Evolutionary conservation across 2,113 vertebrate genomes (phyloP).

Genomic region (Picathartes gymnocephalus): DNA sequence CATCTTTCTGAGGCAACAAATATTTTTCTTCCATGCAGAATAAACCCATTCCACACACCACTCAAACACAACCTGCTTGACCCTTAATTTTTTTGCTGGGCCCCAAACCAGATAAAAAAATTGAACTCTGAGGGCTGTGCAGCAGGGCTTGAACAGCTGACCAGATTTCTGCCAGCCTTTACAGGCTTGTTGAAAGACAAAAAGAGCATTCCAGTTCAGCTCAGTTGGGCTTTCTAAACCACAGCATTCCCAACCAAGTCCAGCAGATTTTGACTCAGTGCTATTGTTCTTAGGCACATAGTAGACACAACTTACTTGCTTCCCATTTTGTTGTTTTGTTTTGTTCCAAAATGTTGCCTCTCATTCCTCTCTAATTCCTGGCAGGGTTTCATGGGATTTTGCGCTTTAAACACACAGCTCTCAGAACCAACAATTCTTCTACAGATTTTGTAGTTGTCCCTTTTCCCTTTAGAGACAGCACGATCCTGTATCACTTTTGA

Average conservation of each 20-base stretch:
- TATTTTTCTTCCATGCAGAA: not conserved
- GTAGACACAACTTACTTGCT: slow-evolving; percentile 15
- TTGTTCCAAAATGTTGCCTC: not conserved
- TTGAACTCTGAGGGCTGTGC: not conserved
- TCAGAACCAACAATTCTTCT: not conserved
- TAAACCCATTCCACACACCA: not conserved
- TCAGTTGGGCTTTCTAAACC: slow-evolving; percentile 23
- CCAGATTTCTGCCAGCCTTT: slow-evolving; percentile 21
- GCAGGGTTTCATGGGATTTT: not conserved
- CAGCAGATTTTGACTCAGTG: slow-evolving; percentile 2
- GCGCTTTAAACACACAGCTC: not conserved
- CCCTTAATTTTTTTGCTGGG: not conserved
- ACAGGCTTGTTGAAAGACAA: not conserved
- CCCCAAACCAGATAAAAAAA: not conserved
- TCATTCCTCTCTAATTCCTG: not conserved
- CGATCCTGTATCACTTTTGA: not conserved
- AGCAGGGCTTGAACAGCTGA: slow-evolving; percentile 20
- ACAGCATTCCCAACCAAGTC: not conserved
- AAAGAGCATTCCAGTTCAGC: slow-evolving; percentile 33
- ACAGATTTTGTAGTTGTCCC: not conserved
- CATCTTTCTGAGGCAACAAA: not conserved
- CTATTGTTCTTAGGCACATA: slow-evolving; percentile 14
- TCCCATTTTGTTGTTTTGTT: not conserved
- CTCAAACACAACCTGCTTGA: not conserved
- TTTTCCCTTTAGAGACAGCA: not conserved